Percentiles rank a stretch among this genome's conserved stretches.
These are phyloP conservation scores for Machimus rusticus DNA, from an alignment of 2,888 invertebrate species.

Conservation along the genomic window DNA sequence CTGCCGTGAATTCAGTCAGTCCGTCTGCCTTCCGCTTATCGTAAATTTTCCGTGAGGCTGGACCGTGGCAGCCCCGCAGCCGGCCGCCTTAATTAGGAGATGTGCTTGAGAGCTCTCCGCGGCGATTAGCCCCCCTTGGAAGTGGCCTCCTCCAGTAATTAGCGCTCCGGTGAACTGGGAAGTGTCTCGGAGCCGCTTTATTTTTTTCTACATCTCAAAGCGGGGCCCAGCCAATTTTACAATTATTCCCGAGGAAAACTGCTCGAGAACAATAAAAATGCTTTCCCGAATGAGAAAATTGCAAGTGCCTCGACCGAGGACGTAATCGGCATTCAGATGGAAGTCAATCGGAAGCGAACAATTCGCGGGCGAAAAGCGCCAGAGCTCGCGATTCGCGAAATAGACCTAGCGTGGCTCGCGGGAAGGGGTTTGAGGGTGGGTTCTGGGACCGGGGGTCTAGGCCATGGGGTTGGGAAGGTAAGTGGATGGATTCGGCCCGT, in stretches of 20 bases:
- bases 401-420: not conserved
- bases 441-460: not conserved
- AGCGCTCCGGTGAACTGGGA: slow-evolving; percentile 18
- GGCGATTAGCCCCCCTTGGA: not conserved
- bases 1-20: slow-evolving; percentile 10
- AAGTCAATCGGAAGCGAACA: slow-evolving; percentile 24
- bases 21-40: slow-evolving; percentile 24
- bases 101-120: slow-evolving; percentile 22
- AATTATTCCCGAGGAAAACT: not conserved
- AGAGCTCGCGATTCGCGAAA: not conserved
- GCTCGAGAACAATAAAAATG: not conserved
- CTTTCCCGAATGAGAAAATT: slow-evolving; percentile 26
- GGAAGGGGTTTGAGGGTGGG: not conserved
- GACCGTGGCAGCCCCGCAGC: not conserved
- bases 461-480: not conserved
- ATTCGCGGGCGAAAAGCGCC: slow-evolving; percentile 16
- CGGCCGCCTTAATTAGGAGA: slow-evolving; percentile 24
- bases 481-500: not conserved
- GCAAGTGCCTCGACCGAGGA: not conserved
- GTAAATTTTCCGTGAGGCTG: slow-evolving; percentile 16
- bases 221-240: not conserved
- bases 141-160: not conserved
- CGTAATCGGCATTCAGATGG: not conserved
- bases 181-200: not conserved
- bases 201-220: not conserved